A percentile compares a stretch with the other conserved stretches of the same genome.
phyloP scores from a whole-genome alignment of 1,140 invertebrate genomes.

The Chelonus insularis region DNA sequence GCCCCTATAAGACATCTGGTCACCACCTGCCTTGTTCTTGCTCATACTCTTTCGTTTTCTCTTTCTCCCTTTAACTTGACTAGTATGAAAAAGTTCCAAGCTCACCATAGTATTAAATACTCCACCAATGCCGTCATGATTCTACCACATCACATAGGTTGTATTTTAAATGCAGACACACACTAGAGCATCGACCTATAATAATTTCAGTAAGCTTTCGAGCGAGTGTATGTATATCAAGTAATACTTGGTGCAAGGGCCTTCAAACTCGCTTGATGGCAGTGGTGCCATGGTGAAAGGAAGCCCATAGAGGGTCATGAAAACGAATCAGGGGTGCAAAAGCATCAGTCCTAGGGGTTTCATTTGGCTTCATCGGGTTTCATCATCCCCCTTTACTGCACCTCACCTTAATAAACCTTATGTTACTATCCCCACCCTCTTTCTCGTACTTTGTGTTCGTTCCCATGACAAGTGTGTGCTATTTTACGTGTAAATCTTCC shows the following conservation, averaged over 20 bases:
- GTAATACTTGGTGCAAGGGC: too few species aligned
- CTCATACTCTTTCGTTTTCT: conserved; percentile 35
- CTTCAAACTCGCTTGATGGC: too few species aligned
- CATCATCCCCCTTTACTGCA: conserved; percentile 26
- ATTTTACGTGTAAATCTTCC: conserved; percentile 56
- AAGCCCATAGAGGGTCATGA: not conserved
- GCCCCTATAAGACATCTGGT: conserved; percentile 56
- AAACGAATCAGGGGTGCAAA: conserved; percentile 16
- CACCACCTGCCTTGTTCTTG: conserved; percentile 56
- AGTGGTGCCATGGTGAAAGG: too few species aligned
- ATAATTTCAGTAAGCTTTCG: too few species aligned
- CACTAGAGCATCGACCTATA: conserved; percentile 14
- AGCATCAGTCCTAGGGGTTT: not conserved
- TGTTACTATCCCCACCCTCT: conserved; percentile 20
- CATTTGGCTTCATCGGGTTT: not conserved
- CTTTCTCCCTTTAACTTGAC: conserved; percentile 2
- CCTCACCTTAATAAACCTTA: conserved; percentile 27
- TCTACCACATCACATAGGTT: not conserved
- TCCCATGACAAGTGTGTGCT: conserved; percentile 59
- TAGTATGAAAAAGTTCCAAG: conserved; percentile 33
- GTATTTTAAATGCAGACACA: conserved; percentile 14
- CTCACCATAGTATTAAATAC: conserved; percentile 36
- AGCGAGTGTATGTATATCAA: too few species aligned
- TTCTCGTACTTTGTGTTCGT: conserved; percentile 31
- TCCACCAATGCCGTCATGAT: conserved; percentile 14